Conservation (phyloP, 2,888 invertebrate genomes). For the Erebia palarica region DNA sequence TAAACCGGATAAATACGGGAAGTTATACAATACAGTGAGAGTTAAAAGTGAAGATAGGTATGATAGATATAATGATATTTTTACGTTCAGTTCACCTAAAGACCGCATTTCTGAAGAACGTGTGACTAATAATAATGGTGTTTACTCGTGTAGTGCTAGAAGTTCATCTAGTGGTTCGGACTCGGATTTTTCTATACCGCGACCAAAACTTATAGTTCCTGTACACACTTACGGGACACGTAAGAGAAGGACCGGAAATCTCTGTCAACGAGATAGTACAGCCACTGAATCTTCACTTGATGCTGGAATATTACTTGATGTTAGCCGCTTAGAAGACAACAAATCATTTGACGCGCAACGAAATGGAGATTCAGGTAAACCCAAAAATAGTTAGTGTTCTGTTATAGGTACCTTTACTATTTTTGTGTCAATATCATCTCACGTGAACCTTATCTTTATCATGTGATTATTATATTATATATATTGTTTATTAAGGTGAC, state of each 20-base stretch:
- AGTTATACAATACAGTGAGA: constrained; percentile 77
- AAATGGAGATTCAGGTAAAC: constrained; percentile 68
- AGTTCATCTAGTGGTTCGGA: constrained; percentile 81
- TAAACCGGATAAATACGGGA: constrained; percentile 75
- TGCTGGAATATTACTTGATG: constrained; percentile 72
- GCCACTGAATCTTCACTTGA: constrained; percentile 73
- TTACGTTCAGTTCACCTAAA: constrained; percentile 61
- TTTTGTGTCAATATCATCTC: constrained; percentile 1
- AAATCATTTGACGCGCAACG: constrained; percentile 53
- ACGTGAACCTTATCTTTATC: constrained; percentile 22
- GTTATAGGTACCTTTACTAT: not conserved
- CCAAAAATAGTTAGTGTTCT: too few species aligned
- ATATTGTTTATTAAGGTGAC: not conserved
- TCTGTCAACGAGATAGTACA: constrained; percentile 76
- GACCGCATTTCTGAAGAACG: constrained; percentile 66
- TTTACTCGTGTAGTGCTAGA: constrained; percentile 71
- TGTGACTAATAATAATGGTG: constrained; percentile 59
- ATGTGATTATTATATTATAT: constrained; percentile 16
- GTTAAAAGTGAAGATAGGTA: constrained; percentile 79
- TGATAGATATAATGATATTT: constrained; percentile 73
- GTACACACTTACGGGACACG: constrained; percentile 93
- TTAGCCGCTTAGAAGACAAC: constrained; percentile 66
- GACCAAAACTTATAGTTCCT: constrained; percentile 93
- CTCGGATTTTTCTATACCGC: constrained; percentile 90
- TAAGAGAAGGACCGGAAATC: constrained; percentile 90